A percentile compares a stretch with the other conserved stretches of the same genome.
Evolutionary conservation across 1,140 invertebrate genomes (phyloP).

Genomic region (Dreissena rostriformis): DNA sequence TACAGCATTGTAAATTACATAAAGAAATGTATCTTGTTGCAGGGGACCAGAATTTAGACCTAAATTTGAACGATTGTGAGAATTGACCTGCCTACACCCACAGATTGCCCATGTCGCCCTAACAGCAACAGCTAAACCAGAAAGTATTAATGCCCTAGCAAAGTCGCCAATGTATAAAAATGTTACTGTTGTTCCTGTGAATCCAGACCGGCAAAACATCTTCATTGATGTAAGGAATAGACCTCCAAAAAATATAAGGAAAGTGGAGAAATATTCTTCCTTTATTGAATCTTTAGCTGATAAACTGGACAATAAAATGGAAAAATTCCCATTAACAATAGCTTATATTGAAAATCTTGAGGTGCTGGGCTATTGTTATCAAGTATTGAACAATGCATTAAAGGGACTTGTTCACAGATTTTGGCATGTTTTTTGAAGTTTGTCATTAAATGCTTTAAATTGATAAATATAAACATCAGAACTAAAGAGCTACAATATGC

Average conservation of each 20-base stretch:
- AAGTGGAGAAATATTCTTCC: conserved; percentile 53
- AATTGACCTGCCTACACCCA: conserved; percentile 47
- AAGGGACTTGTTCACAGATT: no score
- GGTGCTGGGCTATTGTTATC: conserved; percentile 57
- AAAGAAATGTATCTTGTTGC: background rate
- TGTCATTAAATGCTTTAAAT: no score
- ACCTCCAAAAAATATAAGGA: conserved; percentile 50
- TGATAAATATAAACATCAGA: no score
- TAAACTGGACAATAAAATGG: conserved; percentile 19
- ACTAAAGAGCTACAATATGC: no score
- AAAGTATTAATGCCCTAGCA: conserved; percentile 12
- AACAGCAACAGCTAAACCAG: conserved; percentile 50
- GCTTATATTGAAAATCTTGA: conserved; percentile 59
- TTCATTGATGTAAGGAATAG: conserved; percentile 17
- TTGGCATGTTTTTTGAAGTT: no score
- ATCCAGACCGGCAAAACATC: conserved; percentile 38
- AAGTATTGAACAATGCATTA: conserved; percentile 36
- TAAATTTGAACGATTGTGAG: conserved; percentile 50
- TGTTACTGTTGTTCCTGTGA: background rate
- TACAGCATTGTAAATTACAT: no score
- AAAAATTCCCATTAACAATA: conserved; percentile 54
- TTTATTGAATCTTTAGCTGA: conserved; percentile 26
- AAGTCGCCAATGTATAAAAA: conserved; percentile 25
- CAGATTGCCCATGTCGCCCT: conserved; percentile 38
- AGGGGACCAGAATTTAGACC: conserved; percentile 55